phyloP scores from a whole-genome alignment of 2,797 vertebrate species.

The Danio albolineatus region DNA sequence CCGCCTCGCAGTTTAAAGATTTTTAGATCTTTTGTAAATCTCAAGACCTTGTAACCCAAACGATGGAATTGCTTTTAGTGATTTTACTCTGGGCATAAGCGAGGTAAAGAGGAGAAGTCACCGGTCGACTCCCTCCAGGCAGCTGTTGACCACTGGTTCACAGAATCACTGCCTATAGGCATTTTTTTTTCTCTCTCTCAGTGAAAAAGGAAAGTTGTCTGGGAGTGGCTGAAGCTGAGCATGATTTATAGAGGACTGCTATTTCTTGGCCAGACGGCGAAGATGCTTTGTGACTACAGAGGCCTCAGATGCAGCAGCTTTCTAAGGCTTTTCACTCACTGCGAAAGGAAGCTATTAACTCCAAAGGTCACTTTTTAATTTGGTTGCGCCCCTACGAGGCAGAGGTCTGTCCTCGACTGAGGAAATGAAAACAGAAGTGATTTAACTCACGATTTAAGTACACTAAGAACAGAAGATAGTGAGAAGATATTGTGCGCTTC shows the following conservation, averaged over 20 bases:
- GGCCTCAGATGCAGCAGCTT: conserved; percentile 35
- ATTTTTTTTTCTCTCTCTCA: conserved; percentile 14
- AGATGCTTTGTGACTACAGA: conserved; percentile 29
- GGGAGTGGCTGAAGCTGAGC: conserved; percentile 22
- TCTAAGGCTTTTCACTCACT: conserved; percentile 43
- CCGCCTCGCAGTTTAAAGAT: not conserved
- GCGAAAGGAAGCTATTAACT: conserved; percentile 56
- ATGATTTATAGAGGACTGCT: conserved; percentile 47
- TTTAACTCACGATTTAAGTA: conserved; percentile 39
- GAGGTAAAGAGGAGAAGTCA: conserved; percentile 7
- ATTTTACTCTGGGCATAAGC: too few relatives aligned
- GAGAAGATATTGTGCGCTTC: not conserved
- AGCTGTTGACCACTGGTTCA: conserved; percentile 50
- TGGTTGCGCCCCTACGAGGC: conserved; percentile 45
- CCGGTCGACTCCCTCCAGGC: conserved; percentile 7
- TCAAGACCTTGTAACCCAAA: not conserved
- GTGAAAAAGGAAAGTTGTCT: not conserved
- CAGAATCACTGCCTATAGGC: conserved; percentile 44
- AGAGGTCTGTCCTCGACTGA: conserved; percentile 35
- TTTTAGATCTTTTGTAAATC: conserved; percentile 9
- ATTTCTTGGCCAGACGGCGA: conserved; percentile 18
- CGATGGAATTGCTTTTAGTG: conserved; percentile 4
- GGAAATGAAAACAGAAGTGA: conserved; percentile 50
- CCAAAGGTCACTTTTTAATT: conserved; percentile 57
- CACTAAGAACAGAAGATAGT: not conserved